Evolutionary conservation across 2,113 vertebrate genomes (phyloP), one percentile per base, ranked within the genome.

Genomic region (Seriola rivoliana): DNA sequence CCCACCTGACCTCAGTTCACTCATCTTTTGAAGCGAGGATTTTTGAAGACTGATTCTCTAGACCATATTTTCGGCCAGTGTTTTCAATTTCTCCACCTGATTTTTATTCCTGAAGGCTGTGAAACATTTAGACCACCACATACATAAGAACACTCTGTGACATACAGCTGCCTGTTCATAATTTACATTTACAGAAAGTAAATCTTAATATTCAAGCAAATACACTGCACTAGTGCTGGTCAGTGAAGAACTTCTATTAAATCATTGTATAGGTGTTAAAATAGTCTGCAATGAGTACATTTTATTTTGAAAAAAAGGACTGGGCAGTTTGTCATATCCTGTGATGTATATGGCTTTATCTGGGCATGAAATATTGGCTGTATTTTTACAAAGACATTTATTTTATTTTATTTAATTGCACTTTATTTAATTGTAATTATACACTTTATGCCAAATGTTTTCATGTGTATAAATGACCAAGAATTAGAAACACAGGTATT

Each of bases 321-420:
- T 38, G n/a, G n/a, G 6, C 29, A 32, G 25, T 34, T 34, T 34
- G 5, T 23, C n/a, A 57, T 17, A 50, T 36, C 5, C 11, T 32
- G 8, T 14, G 10, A 69, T 14, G 44, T 62, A 16, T 13, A 11
- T 23, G 4, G 2, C 23, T 13, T 48, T 62, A 36, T 69, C 21
- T 71, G 44, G 23, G 32, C 44, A 42, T 75, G 42, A 25, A 52
- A 34, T 12, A 25, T 44, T 82, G 19, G 19, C 55, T 69, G 9
- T 57, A 8, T 5, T 38, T 38, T 29, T 29, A 29, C 29, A 29
- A 29, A 29, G 29, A 29, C 29, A 29, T 29, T 29, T 29, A 29
- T 29, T 29, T 29, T 29, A 29, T 29, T 29, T 29, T 29, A 29
- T 29, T 29, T 29, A 2, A 29, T 25, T 25, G 23, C 23, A 23